A percentile compares a stretch with the other conserved stretches of the same genome.
Evolutionary conservation across 2,888 invertebrate species (phyloP).

Genomic region (Oligia fasciuncula): DNA sequence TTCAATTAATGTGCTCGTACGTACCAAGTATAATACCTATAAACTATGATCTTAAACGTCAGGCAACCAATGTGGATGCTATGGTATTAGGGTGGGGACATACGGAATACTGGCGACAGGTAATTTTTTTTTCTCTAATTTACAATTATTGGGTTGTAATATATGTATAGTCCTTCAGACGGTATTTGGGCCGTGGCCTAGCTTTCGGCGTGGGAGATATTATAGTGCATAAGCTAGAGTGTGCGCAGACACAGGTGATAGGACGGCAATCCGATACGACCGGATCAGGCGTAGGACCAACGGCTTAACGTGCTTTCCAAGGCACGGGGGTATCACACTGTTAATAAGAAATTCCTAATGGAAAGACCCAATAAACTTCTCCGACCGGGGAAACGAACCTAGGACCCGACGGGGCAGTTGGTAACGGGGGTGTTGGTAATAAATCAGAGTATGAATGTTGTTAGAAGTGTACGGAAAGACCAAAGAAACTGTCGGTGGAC

Average conservation of each 20-base stretch:
- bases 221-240: no score
- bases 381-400: no score
- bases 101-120: constrained; percentile 63
- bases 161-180: not conserved
- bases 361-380: no score
- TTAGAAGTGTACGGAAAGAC: not conserved
- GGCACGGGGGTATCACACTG: no score
- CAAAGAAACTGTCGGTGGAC: not conserved
- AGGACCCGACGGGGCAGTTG: no score
- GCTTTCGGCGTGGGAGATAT: no score
- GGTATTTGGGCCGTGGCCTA: no score
- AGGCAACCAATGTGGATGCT: constrained; percentile 61
- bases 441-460: not conserved
- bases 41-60: constrained; percentile 68
- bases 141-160: not conserved
- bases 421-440: not conserved
- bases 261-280: no score
- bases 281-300: no score
- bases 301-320: no score
- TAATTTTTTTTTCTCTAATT: constrained; percentile 34
- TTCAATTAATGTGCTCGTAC: constrained; percentile 66
- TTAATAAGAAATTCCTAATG: no score
- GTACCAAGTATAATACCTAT: constrained; percentile 65
- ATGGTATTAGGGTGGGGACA: constrained; percentile 74
- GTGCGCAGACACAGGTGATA: no score